Percentiles rank a stretch among this genome's conserved stretches.
Conservation (phyloP, 2,888 invertebrate species). For the Caenorhabditis imperialis region DNA sequence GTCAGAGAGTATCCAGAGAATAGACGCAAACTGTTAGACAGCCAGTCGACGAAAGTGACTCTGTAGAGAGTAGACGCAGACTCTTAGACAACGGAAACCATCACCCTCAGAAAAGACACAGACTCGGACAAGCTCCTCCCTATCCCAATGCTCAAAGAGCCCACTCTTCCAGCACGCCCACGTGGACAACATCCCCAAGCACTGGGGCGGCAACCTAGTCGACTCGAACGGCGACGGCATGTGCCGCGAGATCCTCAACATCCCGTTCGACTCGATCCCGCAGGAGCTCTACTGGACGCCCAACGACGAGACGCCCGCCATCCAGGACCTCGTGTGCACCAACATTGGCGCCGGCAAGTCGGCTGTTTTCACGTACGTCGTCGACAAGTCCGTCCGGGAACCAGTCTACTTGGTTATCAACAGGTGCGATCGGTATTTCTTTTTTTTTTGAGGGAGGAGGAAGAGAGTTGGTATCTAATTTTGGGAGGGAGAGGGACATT, state of each 20-base stretch:
- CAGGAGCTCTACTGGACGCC: constrained; percentile 67
- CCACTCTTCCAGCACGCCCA: constrained; percentile 55
- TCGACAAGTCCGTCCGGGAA: constrained; percentile 46
- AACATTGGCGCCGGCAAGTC: constrained; percentile 64
- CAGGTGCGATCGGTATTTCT: constrained; percentile 39
- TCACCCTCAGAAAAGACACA: too few species aligned
- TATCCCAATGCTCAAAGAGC: neutral
- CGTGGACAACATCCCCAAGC: constrained; percentile 65
- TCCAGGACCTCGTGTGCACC: constrained; percentile 50
- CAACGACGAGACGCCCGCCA: constrained; percentile 57
- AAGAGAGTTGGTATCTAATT: too few species aligned
- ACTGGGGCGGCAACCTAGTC: constrained; percentile 69
- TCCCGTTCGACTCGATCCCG: constrained; percentile 68
- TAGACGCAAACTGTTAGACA: too few species aligned
- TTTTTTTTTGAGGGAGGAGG: too few species aligned
- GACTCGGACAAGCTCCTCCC: too few species aligned
- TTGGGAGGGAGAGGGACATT: too few species aligned
- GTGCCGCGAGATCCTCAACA: constrained; percentile 65
- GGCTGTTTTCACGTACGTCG: constrained; percentile 59
- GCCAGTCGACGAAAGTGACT: too few species aligned
- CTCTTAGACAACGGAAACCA: too few species aligned
- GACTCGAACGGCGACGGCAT: constrained; percentile 66
- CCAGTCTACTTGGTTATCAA: constrained; percentile 64
- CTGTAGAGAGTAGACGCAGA: too few species aligned
- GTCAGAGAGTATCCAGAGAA: too few species aligned